Evolutionary conservation across 92 coral and sea anemone species (phyloP), one percentile per base, ranked within the genome.

Genomic region (Diadumene lineata): DNA sequence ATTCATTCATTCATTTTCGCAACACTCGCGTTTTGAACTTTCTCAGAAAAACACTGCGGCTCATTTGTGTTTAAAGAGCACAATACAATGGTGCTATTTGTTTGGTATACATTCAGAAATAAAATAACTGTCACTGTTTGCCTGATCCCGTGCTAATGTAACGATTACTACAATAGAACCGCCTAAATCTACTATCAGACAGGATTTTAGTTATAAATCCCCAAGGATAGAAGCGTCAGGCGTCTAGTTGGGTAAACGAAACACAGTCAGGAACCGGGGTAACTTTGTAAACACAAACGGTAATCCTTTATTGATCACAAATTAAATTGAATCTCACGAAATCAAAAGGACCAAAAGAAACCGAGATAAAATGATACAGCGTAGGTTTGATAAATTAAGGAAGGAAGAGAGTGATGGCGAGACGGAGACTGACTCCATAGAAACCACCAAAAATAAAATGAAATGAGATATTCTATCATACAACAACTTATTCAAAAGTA

Each of bases 151-250:
- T 53, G 19, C 4, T 53, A 53, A 3, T 62, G 68, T 28, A 30
- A 28, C 68, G 27, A 62, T 62, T 38, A n/a, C n/a, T n/a, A n/a
- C n/a, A n/a, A n/a, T 62, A 62, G 68, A 28, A 62, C 38, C 11
- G 43, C 7, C 68, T 62, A 21, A 62, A 43, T 43, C 68, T 62
- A 62, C 31, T 62, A 62, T 62, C 68, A 62, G 43, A 62, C n/a
- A 62, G 43, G 34, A 13, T 38, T 62, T 62, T 62, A 62, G 31
- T 11, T 1, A 38, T 38, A 38, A 28, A 62, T 28, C 31, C 68
- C 43, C 68, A 28, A 11, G 3, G 68, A 13, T 28, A 29, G 1
- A 19, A 62, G 43, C 38, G 6, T n/a, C 43, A 28, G 38, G 68
- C 68, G 68, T 28, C 38, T 62, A 30, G 64, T 23, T 9, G 26